Base-by-base conservation (phyloP, 1,140 invertebrate genomes). In the Zaprionus ornatus region DNA sequence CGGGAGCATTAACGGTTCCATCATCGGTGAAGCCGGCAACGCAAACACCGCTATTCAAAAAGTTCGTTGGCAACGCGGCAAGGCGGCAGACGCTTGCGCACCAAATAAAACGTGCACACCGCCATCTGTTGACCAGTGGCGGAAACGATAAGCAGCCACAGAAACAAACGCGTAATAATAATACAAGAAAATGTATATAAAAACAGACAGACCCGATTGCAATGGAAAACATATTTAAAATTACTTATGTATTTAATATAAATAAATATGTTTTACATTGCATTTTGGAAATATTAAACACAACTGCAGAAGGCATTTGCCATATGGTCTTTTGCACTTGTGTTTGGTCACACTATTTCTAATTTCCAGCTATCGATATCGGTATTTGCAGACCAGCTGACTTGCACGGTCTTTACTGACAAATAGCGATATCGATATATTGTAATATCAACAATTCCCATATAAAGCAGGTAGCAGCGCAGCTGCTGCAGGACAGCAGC, bases 21-120 rank as follows among this genome's bases (percentile, higher is more conserved):
- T 25, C 45, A 50, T 25, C 40, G 4, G 15, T 63, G 6, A 74
- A 75, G 52, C 79, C 61, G 71, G 67, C 54, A 61, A 48, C 52
- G 55, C 82, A 60, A 69, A 67, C 67, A 63, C 54, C 71, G 48
- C 23, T 70, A 65, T 62, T 75, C 17, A 90, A 83, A 68, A 72
- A 76, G 66, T 74, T 72, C 23, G 70, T 84, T 71, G 74, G 74
- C 75, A 84, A 72, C 74, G 84, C 82, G 57, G 52, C 82, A 40
- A 75, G 91, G 55, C 75, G 86, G n/a, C 84, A 87, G 63, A 65
- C 83, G 12, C 42, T 88, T 72, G 87, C 82, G 15, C 81, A 91
- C 50, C 91, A 92, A 87, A 84, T 92, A 54, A 92, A 92, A 62
- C 85, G 91, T 6, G 91, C 91, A 12, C 85, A 92, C 70, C 91